Conservation (phyloP, 2,888 invertebrate species). For the Campopleginae sp. region DNA sequence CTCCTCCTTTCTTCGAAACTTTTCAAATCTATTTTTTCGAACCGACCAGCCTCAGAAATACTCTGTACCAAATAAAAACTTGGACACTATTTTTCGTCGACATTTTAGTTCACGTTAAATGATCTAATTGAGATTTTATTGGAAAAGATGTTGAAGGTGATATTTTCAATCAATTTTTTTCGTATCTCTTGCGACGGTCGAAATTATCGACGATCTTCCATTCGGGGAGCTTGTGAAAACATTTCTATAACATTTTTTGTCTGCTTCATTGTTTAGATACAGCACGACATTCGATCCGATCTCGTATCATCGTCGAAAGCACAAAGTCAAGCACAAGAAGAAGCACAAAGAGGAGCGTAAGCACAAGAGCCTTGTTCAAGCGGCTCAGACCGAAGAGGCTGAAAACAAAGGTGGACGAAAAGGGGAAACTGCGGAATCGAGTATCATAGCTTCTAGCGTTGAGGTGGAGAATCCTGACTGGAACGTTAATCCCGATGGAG, state of each 20-base stretch:
- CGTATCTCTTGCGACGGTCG: not conserved
- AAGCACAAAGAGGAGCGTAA: conserved; percentile 88
- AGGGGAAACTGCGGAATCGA: conserved; percentile 50
- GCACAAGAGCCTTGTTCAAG: conserved; percentile 77
- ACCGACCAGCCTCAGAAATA: not conserved
- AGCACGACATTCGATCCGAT: conserved; percentile 80
- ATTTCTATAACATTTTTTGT: not conserved
- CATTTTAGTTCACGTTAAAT: not conserved
- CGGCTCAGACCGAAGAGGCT: conserved; percentile 58
- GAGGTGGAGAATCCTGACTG: conserved; percentile 86
- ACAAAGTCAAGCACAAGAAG: conserved; percentile 92
- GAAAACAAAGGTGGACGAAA: conserved; percentile 29
- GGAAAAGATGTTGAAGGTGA: not conserved
- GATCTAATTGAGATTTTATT: not conserved
- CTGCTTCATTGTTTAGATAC: conserved; percentile 73
- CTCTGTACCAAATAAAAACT: not conserved
- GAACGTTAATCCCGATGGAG: conserved; percentile 83
- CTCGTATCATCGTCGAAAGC: conserved; percentile 85
- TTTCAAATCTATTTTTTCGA: not conserved
- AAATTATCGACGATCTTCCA: not conserved
- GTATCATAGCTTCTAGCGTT: conserved; percentile 89
- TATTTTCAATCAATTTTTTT: not conserved
- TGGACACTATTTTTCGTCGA: not conserved
- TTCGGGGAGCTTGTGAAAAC: not conserved
- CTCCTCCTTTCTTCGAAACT: not conserved